Conservation (phyloP, 2,113 vertebrate species). For the Nycticryphes semicollaris region DNA sequence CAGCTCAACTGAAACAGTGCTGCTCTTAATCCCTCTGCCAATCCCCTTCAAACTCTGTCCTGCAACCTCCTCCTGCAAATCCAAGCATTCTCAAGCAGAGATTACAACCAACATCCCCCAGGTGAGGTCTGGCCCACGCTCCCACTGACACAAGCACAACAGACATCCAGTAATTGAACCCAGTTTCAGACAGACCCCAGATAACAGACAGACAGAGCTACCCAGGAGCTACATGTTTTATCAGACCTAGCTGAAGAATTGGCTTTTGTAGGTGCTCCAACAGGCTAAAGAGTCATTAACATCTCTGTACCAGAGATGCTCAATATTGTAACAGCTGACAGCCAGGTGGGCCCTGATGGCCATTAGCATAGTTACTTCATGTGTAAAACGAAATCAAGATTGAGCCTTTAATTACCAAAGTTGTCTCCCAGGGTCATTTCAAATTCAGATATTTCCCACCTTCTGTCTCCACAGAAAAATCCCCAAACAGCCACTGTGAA, state of each 20-base stretch:
- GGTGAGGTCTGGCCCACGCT: not conserved
- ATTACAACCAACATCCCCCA: not conserved
- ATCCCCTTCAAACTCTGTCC: not conserved
- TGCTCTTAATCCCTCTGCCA: not conserved
- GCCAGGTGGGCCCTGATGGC: not conserved
- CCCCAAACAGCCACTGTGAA: not conserved
- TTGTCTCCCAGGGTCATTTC: not conserved
- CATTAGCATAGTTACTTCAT: not conserved
- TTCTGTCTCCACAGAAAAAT: not conserved
- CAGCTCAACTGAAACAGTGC: rapidly evolving
- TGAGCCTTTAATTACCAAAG: not conserved
- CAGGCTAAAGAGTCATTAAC: not conserved
- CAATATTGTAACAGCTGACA: not conserved
- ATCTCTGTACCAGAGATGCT: not conserved
- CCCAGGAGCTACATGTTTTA: not conserved
- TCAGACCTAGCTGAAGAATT: not conserved
- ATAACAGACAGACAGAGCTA: not conserved
- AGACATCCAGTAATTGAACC: not conserved
- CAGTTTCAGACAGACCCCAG: not conserved
- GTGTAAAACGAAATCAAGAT: not conserved
- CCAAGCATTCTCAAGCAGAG: not conserved
- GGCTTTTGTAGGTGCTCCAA: not conserved
- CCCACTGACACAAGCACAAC: rapidly evolving
- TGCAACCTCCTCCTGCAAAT: not conserved
- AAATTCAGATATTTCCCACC: not conserved